Base-by-base conservation (phyloP, 2,888 invertebrate genomes). In the Acanthacorydalis orientalis region DNA sequence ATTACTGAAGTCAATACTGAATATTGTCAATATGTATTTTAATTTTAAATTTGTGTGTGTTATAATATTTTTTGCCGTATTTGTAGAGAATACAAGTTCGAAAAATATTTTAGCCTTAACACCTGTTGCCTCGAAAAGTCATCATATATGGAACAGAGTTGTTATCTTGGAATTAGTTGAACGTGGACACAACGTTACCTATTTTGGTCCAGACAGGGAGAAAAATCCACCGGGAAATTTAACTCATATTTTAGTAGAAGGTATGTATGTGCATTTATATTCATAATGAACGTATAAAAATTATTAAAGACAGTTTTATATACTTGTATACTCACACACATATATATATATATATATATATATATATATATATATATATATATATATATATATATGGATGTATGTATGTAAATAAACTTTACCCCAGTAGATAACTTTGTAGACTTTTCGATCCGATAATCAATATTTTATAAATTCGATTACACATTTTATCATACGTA, bases 241-340 rank as follows among this genome's bases (percentile, higher is more conserved):
- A 31, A 50, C 49, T n/a, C 23, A 48, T 9, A 53, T 54, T 35
- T 42, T 52, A 46, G 39, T 54, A 23, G 51, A 53, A 52, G 54
- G 54, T 54, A 53, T 39, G 8, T 12, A 41, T 23, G 7, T 39
- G 2, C 4, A 31, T 31, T 16, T 38, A 37, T 31, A 31, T 10
- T n/a, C 7, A n/a, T 31, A 11, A 12, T 31, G 6, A 23, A 7
- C 11, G 31, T 31, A 11, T 31, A 31, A 2, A 23, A 23, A 23
- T 23, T 38, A 12, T 10, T 15, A 38, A 38, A 38, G 3, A 8
- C 12, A 8, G 11, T 38, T 8, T 23, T 23, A 23, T 23, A 4
- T 23, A 6, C 23, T n/a, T n/a, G n/a, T n/a, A n/a, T n/a, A 23
- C 6, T 23, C 23, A 23, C 6, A 23, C 23, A 23, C 6, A 23